Evolutionary conservation across 2,888 invertebrate species (phyloP).

Genomic region (Bhutanitis thaidina): DNA sequence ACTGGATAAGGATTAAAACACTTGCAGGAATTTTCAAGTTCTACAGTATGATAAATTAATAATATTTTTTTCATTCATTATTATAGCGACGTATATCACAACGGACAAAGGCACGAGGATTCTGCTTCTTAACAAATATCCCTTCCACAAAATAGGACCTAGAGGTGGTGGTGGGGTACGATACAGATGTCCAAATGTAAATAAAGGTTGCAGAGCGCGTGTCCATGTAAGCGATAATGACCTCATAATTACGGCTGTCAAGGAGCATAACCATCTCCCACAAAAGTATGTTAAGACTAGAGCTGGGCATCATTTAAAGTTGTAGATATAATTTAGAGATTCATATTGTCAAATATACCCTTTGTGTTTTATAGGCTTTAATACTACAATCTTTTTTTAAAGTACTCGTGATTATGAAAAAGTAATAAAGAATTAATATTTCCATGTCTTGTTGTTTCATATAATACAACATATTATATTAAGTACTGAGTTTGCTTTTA

Average conservation of each 20-base stretch:
- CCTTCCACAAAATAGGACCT: conserved; percentile 27
- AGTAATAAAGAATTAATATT: too few relatives aligned
- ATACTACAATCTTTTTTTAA: too few relatives aligned
- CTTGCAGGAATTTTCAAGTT: too few relatives aligned
- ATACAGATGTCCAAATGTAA: conserved; percentile 36
- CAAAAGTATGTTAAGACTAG: conserved; percentile 24
- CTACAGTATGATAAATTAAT: too few relatives aligned
- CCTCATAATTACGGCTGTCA: conserved; percentile 8
- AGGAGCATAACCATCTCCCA: conserved; percentile 34
- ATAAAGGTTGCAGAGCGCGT: conserved; percentile 31
- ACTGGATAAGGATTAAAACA: too few relatives aligned
- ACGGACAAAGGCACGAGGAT: conserved; percentile 24
- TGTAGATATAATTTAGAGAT: conserved; percentile 4
- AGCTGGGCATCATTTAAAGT: conserved; percentile 2
- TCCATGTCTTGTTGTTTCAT: too few relatives aligned
- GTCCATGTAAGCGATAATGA: conserved; percentile 25
- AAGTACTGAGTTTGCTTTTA: too few relatives aligned
- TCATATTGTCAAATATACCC: background rate
- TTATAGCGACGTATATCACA: background rate
- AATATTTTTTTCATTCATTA: too few relatives aligned
- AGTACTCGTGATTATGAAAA: too few relatives aligned
- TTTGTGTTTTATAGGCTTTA: too few relatives aligned
- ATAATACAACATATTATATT: too few relatives aligned
- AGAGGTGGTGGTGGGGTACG: conserved; percentile 27
- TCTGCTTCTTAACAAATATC: conserved; percentile 26